A percentile compares a stretch with the other conserved stretches of the same genome.
Conservation (phyloP, 2,113 vertebrate species). For the Cavia porcellus region DNA sequence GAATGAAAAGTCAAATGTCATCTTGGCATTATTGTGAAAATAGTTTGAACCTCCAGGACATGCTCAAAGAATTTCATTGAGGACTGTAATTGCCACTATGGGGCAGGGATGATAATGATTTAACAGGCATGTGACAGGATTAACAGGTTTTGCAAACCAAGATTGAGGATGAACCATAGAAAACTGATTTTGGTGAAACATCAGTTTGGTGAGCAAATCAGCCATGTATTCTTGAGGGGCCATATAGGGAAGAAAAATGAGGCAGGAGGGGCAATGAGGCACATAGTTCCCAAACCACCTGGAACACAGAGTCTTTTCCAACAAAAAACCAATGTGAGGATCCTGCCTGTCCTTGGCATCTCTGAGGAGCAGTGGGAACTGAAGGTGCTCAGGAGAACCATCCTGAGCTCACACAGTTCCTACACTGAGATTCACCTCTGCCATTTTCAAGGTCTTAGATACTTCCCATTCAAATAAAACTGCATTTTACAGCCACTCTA, state of each 20-base stretch:
- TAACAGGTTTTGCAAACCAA: background rate
- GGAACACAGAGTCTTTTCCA: background rate
- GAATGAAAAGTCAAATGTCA: background rate
- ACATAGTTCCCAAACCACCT: background rate
- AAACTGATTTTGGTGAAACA: background rate
- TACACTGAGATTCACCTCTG: background rate
- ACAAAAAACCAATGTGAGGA: background rate
- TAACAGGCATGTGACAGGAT: background rate
- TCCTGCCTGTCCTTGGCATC: background rate
- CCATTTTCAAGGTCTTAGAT: constrained; percentile 8
- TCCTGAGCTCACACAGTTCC: background rate
- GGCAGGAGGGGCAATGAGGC: background rate
- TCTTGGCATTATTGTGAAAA: constrained; percentile 27
- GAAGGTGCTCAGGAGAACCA: background rate
- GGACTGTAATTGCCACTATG: background rate
- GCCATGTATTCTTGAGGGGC: background rate
- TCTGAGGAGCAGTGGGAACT: background rate
- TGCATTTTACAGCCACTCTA: background rate
- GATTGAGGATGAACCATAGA: background rate
- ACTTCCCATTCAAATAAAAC: background rate
- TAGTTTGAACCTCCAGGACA: background rate
- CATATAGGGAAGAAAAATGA: background rate
- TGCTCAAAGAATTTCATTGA: background rate
- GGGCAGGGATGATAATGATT: background rate
- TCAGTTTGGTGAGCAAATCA: background rate